These are phyloP conservation scores for Parochlus steinenii DNA, from an alignment of 2,888 invertebrate genomes.

Conservation along the genomic window DNA sequence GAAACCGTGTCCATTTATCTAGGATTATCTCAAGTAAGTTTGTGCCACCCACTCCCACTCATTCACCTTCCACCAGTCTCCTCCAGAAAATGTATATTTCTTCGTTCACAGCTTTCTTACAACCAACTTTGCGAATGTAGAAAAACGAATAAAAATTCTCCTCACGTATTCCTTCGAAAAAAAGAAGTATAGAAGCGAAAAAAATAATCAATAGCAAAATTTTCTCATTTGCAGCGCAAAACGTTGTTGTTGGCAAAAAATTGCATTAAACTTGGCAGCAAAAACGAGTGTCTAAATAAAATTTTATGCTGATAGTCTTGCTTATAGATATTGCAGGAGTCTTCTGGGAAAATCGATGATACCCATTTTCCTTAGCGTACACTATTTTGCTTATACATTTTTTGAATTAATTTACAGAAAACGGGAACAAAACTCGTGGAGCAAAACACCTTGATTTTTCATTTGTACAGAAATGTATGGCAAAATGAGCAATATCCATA, in stretches of 20 bases:
- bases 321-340: slow-evolving; percentile 1
- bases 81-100: not conserved
- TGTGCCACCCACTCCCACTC: slow-evolving; percentile 3
- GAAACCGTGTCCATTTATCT: slow-evolving; percentile 99
- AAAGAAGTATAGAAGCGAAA: slow-evolving; percentile 1
- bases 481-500: no score
- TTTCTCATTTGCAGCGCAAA: not conserved
- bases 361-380: no score
- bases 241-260: not conserved
- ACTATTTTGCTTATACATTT: no score
- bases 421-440: no score
- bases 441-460: no score
- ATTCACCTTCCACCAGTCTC: not conserved
- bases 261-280: no score
- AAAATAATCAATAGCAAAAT: slow-evolving; percentile 5
- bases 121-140: not conserved
- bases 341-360: slow-evolving; percentile 2
- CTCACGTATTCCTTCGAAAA: slow-evolving; percentile 1
- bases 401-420: no score
- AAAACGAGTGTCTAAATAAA: no score
- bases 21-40: slow-evolving; percentile 92
- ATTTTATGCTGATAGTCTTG: not conserved
- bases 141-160: slow-evolving; percentile 1
- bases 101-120: not conserved
- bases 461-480: no score